Base-by-base conservation (phyloP, 2,797 vertebrate genomes). In the Brotula barbata region DNA sequence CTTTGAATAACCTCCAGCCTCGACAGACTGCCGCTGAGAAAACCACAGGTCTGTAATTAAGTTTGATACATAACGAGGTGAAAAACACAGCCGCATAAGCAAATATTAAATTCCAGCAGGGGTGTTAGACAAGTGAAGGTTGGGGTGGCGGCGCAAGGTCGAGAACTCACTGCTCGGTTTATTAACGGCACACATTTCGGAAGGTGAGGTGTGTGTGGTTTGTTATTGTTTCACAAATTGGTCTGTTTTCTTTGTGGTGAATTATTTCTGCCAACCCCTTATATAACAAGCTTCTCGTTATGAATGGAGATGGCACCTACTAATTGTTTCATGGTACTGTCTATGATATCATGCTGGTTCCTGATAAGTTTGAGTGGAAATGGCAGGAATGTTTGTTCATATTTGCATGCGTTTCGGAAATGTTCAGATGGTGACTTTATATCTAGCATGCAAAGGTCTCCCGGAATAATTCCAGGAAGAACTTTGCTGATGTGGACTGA, bases 381-480 rank as follows among this genome's bases (percentile, higher is more conserved):
- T 28, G 25, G 25, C 25, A 28, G 25, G 25, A 28, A 3, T 4
- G 25, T 28, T 28, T 28, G 4, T 28, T 28, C 7, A 39, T 55
- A 75, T 89, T 87, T 87, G 82, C 84, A 79, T 87, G 58, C 7
- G 56, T 65, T 33, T 45, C 22, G 22, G 37, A 46, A 43, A 13
- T n/a, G 54, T 63, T 68, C 55, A 7, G 21, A 31, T 39, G 42
- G 25, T 8, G 5, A 50, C 57, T 31, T 37, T 58, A 48, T 64
- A 70, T 41, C 34, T 43, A 53, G 46, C 71, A 88, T 86, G 82
- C 81, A 90, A 89, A 90, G 85, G 22, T 53, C 58, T 66, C 3
- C 62, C 59, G 48, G 51, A 78, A 74, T 56, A 36, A 55, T 74
- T 84, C 66, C 77, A 70, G 78, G 69, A 68, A 61, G 25, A 28